Evolutionary conservation across 1,140 invertebrate species (phyloP).

Genomic region (Listronotus oregonensis): DNA sequence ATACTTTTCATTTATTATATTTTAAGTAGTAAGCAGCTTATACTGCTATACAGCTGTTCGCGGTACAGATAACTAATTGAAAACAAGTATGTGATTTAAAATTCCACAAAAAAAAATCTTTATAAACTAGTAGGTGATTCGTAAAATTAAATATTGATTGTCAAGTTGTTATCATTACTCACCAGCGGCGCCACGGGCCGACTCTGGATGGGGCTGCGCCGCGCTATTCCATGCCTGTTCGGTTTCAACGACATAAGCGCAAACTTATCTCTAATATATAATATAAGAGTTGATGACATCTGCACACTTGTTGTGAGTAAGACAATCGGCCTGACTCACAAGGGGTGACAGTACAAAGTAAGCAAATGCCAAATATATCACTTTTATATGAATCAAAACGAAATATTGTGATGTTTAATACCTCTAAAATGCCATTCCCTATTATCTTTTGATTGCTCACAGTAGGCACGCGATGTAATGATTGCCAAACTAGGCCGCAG

Average conservation of each 20-base stretch:
- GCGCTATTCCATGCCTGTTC: constrained; percentile 53
- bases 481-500: no score
- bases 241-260: constrained; percentile 57
- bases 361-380: background rate
- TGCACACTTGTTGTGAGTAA: constrained; percentile 24
- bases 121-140: constrained; percentile 6
- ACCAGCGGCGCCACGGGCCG: constrained; percentile 54
- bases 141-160: constrained; percentile 39
- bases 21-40: no score
- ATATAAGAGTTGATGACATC: constrained; percentile 29
- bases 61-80: no score
- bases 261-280: constrained; percentile 51
- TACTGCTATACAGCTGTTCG: no score
- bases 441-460: no score
- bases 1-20: no score
- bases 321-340: constrained; percentile 25
- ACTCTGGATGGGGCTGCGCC: constrained; percentile 54
- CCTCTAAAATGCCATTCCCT: no score
- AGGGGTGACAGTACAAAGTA: constrained; percentile 8
- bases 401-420: no score
- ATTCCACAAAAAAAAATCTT: no score
- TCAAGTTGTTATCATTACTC: constrained; percentile 47
- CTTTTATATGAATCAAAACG: no score
- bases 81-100: constrained; percentile 9
- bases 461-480: no score